Base-by-base conservation (phyloP, 2,113 vertebrate species). In the Stercorarius parasiticus region DNA sequence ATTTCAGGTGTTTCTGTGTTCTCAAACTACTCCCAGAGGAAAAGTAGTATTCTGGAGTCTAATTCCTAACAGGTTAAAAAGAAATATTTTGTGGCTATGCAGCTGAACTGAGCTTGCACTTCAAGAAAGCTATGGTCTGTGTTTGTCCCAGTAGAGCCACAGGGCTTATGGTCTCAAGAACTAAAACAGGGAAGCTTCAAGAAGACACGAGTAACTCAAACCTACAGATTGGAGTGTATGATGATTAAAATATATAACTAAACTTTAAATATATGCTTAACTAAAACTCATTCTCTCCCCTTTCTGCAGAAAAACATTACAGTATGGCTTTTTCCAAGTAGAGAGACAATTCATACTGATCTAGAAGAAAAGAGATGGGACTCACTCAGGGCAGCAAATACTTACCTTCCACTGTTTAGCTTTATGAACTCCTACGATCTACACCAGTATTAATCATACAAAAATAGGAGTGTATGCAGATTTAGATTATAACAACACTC, bases 321-420 rank as follows among this genome's bases (percentile, higher is more conserved):
- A 30, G 13, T 11, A 50, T 9, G 20, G 6, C 15, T 88, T 78
- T 90, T 95, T 69, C 81, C 53, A 91, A 61, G 29, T 50, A 87
- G 55, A 89, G 94, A 82, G 32, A 61, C 21, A 69, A 53, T 76
- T 92, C 86, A 79, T 19, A 69, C 34, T 76, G 34, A 81, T 47
- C 73, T 79, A 82, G 69, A 86, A 77, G 69, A 88, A 95, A 96
- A 77, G 47, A 95, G 88, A 88, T 47, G 58, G 82, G 45, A 76
- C 58, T 82, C 36, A 29, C 55, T 91, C n/a, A 67, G 66, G 58
- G 36, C 32, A 78, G 73, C 56, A 88, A 82, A 92, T n/a, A 58
- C 72, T 22, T 83, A 72, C 64, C 40, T 91, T 76, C 83, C 59
- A 83, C 59, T 4, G 2, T 56, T 89, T 22, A 92, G 69, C 30